These are phyloP conservation scores for Montipora sp. DNA, from an alignment of 64 coral and sea anemone species.

Conservation along the genomic window DNA sequence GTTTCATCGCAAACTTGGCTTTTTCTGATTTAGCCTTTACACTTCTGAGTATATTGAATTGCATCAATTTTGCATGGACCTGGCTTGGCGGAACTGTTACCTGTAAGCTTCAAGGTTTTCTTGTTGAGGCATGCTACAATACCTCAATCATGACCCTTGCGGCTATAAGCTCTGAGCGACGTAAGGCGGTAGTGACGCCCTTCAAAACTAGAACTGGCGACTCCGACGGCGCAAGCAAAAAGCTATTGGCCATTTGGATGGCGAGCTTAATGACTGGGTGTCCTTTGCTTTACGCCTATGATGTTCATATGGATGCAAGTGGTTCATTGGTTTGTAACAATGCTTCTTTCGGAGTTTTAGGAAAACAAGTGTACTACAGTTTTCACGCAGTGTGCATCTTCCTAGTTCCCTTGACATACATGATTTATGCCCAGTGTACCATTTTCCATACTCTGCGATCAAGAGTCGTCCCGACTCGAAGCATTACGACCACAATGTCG, in stretches of 20 bases:
- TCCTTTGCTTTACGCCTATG: constrained; percentile 53
- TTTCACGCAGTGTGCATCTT: constrained; percentile 31
- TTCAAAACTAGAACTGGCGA: not conserved
- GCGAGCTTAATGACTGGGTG: not conserved
- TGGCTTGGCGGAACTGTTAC: constrained; percentile 26
- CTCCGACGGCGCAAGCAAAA: not conserved
- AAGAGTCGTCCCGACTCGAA: not conserved
- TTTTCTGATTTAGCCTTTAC: constrained; percentile 32
- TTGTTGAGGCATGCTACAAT: constrained; percentile 41
- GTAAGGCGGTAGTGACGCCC: constrained; percentile 27
- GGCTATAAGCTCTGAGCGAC: constrained; percentile 41
- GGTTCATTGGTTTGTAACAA: constrained; percentile 7
- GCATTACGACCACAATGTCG: not conserved
- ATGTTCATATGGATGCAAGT: not conserved
- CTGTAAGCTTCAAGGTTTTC: constrained; percentile 51
- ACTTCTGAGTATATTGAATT: constrained; percentile 39
- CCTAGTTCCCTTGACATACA: constrained; percentile 1
- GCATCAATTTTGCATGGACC: constrained; percentile 12
- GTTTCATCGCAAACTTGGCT: constrained; percentile 56
- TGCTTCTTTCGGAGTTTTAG: constrained; percentile 29
- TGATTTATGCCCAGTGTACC: constrained; percentile 31
- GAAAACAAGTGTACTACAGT: constrained; percentile 52
- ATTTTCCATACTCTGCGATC: constrained; percentile 19
- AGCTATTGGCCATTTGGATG: not conserved
- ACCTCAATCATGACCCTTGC: constrained; percentile 54